Conservation (phyloP, 2,797 vertebrate genomes). For the Gambusia yucatana region DNA sequence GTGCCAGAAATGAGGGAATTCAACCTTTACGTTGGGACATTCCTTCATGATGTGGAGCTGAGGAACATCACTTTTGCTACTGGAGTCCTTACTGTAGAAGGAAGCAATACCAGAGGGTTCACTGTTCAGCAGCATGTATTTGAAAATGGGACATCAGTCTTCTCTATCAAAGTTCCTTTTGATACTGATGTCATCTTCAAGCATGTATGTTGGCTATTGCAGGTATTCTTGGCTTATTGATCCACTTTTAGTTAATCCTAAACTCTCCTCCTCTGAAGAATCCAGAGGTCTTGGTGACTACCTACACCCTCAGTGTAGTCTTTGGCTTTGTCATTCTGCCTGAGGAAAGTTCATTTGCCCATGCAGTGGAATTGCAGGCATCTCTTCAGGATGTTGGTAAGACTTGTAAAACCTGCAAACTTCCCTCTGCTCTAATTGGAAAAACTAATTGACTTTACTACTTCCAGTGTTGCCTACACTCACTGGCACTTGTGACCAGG, state of each 20-base stretch:
- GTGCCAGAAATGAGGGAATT: constrained; percentile 61
- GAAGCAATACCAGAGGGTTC: constrained; percentile 68
- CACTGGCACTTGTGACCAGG: constrained; percentile 72
- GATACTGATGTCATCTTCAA: constrained; percentile 64
- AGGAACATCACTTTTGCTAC: constrained; percentile 76
- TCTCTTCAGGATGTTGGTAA: constrained; percentile 74
- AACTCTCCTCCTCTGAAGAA: constrained; percentile 46
- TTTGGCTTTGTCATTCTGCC: constrained; percentile 77
- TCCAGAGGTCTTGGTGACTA: constrained; percentile 46
- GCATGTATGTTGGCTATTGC: constrained; percentile 58
- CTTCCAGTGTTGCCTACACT: constrained; percentile 69
- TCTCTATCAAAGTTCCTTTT: constrained; percentile 74
- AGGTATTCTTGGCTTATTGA: not conserved
- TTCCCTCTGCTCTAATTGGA: not conserved
- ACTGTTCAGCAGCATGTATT: constrained; percentile 64
- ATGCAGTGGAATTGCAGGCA: constrained; percentile 40
- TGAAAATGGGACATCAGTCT: constrained; percentile 65
- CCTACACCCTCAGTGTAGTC: constrained; percentile 67
- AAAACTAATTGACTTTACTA: not conserved
- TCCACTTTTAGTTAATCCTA: not conserved
- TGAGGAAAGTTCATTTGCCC: constrained; percentile 67
- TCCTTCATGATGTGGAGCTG: constrained; percentile 78
- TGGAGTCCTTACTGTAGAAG: constrained; percentile 64
- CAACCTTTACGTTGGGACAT: constrained; percentile 65
- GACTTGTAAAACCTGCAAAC: not conserved